A percentile compares a stretch with the other conserved stretches of the same genome.
Evolutionary conservation across 2,888 invertebrate species (phyloP).

Genomic region (Pseudeuparius sepicola): DNA sequence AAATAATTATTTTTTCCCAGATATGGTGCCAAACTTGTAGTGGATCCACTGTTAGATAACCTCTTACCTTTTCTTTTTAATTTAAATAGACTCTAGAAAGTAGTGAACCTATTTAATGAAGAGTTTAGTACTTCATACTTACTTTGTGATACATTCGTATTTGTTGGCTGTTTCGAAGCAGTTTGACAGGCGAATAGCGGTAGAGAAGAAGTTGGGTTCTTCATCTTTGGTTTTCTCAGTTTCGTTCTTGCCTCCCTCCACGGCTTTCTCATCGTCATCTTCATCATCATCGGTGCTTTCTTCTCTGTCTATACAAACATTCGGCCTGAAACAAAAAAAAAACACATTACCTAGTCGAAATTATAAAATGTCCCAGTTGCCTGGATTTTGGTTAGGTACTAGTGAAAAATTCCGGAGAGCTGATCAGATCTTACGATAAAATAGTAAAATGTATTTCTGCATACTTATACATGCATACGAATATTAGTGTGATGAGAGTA

Average conservation of each 20-base stretch:
- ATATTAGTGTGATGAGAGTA: too few relatives aligned
- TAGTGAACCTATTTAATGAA: too few relatives aligned
- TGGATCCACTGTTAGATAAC: too few relatives aligned
- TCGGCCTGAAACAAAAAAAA: constrained; percentile 40
- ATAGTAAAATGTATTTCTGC: background rate
- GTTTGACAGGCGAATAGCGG: constrained; percentile 41
- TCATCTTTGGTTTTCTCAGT: constrained; percentile 25
- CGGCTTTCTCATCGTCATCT: constrained; percentile 23
- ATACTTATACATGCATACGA: constrained; percentile 3
- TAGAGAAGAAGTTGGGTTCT: constrained; percentile 36
- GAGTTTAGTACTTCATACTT: constrained; percentile 25
- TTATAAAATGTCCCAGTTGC: too few relatives aligned
- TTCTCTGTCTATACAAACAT: constrained; percentile 53
- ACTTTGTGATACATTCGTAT: constrained; percentile 46
- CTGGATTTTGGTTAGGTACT: too few relatives aligned
- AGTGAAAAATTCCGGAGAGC: too few relatives aligned
- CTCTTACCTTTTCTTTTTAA: too few relatives aligned
- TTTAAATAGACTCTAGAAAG: too few relatives aligned
- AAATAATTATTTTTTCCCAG: too few relatives aligned
- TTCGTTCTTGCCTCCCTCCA: constrained; percentile 31
- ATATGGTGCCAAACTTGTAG: too few relatives aligned
- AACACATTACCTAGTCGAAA: too few relatives aligned
- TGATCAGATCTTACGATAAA: too few relatives aligned
- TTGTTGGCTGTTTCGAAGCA: constrained; percentile 41
- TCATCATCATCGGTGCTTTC: constrained; percentile 41